Base-by-base conservation (phyloP, 2,113 vertebrate species). In the Microcebus ravelobensis region DNA sequence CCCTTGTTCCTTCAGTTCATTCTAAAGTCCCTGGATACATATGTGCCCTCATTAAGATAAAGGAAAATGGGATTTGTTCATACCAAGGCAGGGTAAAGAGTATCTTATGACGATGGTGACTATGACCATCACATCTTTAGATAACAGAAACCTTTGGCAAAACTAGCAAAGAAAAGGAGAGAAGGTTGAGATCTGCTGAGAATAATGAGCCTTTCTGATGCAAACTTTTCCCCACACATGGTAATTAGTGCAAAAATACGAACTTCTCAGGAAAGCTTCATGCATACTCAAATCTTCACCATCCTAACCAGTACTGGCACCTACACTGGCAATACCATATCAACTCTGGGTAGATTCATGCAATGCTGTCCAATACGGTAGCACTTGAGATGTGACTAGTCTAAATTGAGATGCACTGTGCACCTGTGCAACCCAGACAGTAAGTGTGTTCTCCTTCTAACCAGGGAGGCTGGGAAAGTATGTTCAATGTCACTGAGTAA, bases 111-210 rank as follows among this genome's bases (percentile, higher is more conserved):
- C 45, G 27, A 82, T 45, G 42, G 70, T 85, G 36, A n/a, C 71
- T 68, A 18, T n/a, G 34, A 84, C 48, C 14, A 20, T 39, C 17
- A 65, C 34, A 63, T 15, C 36, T 50, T 85, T 83, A 87, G 39
- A 91, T 18, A 42, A 61, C 29, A 81, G 61, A 82, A 83, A 83
- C 17, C 52, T 55, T 13, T 77, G 39, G 23, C 39, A 83, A 94
- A 82, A 82, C 52, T 67, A 36, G n/a, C n/a, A 95, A 57, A 77
- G 63, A 73, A 91, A 83, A 83, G 21, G 48, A 83, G n/a, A 80
- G 93, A 92, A 39, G 21, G 8, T 5, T 31, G 42, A 84, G 65
- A 55, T 42, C 63, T 48, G 36, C 23, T 34, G 55, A 65, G 31
- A 73, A 77, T 6, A 39, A 55, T 25, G 13, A 73, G 12, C 52